Base-by-base conservation (phyloP, 2,888 invertebrate genomes). In the Nemotelus pantherinus region DNA sequence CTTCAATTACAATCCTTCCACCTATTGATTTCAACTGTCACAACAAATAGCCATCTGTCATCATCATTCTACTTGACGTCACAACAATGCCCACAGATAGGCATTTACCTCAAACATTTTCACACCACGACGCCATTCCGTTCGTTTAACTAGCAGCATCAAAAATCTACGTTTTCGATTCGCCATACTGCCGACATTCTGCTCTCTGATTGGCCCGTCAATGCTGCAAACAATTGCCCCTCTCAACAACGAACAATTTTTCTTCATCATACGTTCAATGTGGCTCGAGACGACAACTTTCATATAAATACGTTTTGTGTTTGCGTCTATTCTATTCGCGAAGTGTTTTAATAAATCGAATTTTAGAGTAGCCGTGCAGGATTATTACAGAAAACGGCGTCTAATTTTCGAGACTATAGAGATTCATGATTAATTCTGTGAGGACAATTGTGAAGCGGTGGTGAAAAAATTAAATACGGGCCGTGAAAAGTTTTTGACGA, bases 81-180 rank as follows among this genome's bases (percentile, higher is more conserved):
- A 10, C 44, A 60, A 48, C 57, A 63, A 74, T 39, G 48, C 74
- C 74, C 50, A 74, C 47, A 53, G 81, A 83, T 81, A 82, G 82
- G 84, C 84, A 82, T 86, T 87, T 83, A 84, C 85, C 81, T 80
- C 84, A 84, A 85, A 43, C 39, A 41, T 43, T n/a, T 71, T 4
- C 68, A 25, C 1, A 78, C 44, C 65, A 55, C 60, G 50, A 53
- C 6, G 4, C 9, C 6, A 57, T 70, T 70, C 77, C 76, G 77
- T 76, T 79, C 79, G 77, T 75, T 79, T 75, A 47, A 53, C 3
- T 6, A 1, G 6, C 47, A 4, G 60, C 60, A 71, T n/a, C 65
- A 53, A 2, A 67, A 63, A 0, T 0, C 7, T 4, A 2, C 50
- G 9, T 45, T 77, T 55, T 72, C 25, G 64, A 79, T 77, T 77